These are phyloP conservation scores for Orthosia gracilis DNA, from an alignment of 2,888 invertebrate species.

Conservation along the genomic window DNA sequence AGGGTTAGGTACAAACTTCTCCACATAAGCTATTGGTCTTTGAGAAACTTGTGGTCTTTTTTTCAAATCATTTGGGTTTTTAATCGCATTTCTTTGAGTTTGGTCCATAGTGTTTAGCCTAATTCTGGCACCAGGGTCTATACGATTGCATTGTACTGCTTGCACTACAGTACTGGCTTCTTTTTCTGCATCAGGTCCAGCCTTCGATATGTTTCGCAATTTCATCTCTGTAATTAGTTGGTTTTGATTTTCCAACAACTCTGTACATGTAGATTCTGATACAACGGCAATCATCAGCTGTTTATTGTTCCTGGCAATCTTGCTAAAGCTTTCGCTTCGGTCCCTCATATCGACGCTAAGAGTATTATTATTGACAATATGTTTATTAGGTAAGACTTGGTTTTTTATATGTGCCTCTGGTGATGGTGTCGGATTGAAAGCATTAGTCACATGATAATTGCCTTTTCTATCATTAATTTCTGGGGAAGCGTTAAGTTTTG, in stretches of 20 bases:
- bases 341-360: constrained; percentile 48
- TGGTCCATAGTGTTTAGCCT: constrained; percentile 51
- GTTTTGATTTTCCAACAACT: constrained; percentile 45
- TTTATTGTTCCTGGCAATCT: constrained; percentile 46
- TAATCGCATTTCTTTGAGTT: constrained; percentile 13
- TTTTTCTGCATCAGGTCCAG: constrained; percentile 45
- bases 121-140: constrained; percentile 32
- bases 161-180: constrained; percentile 26
- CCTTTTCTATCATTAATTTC: constrained; percentile 55
- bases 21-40: constrained; percentile 61
- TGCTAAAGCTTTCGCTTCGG: constrained; percentile 65
- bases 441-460: constrained; percentile 68
- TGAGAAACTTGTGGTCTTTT: constrained; percentile 71
- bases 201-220: constrained; percentile 45
- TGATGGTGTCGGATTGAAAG: constrained; percentile 63
- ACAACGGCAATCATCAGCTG: constrained; percentile 45
- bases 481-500: constrained; percentile 67
- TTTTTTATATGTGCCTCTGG: constrained; percentile 49
- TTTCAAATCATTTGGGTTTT: constrained; percentile 50
- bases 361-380: constrained; percentile 34
- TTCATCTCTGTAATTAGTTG: constrained; percentile 57
- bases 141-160: constrained; percentile 2
- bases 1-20: constrained; percentile 26
- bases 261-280: constrained; percentile 36
- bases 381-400: constrained; percentile 24